Evolutionary conservation across 2,113 vertebrate species (phyloP).

Genomic region (Siniperca chuatsi): DNA sequence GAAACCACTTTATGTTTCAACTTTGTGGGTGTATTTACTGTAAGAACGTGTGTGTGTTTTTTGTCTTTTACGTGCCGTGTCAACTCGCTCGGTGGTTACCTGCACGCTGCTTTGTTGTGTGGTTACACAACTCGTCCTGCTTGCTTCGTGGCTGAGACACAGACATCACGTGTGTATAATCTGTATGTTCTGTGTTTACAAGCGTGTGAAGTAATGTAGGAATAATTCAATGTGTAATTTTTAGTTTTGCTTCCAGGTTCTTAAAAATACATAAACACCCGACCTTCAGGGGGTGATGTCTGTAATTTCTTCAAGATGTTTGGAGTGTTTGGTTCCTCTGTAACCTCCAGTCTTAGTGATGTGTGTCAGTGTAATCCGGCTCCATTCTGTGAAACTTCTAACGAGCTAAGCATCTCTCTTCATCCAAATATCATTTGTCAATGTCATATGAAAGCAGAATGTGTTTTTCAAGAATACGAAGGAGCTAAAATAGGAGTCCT

Average conservation of each 20-base stretch:
- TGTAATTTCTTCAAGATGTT: constrained; percentile 85
- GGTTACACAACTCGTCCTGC: constrained; percentile 31
- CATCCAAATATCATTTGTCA: constrained; percentile 85
- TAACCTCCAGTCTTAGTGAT: constrained; percentile 68
- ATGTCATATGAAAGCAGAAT: constrained; percentile 81
- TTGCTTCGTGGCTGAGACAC: constrained; percentile 54
- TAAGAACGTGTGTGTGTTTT: constrained; percentile 60
- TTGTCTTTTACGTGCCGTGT: constrained; percentile 53
- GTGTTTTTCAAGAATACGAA: constrained; percentile 72
- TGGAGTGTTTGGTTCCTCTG: constrained; percentile 69
- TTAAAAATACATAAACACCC: constrained; percentile 81
- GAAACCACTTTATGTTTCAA: constrained; percentile 86
- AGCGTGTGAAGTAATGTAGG: constrained; percentile 62
- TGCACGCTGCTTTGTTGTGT: constrained; percentile 63
- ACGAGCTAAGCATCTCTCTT: constrained; percentile 78
- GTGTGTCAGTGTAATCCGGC: constrained; percentile 77
- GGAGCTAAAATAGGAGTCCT: constrained; percentile 67
- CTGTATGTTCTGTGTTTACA: constrained; percentile 65
- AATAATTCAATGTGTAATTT: constrained; percentile 75
- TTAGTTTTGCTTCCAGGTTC: constrained; percentile 73
- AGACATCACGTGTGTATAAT: constrained; percentile 58
- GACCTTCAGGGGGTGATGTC: constrained; percentile 72
- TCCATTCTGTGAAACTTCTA: constrained; percentile 77
- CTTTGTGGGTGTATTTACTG: constrained; percentile 82
- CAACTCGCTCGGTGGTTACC: constrained; percentile 62